Base-by-base conservation (phyloP, 2,113 vertebrate genomes). In the Triplophysa siluroides region DNA sequence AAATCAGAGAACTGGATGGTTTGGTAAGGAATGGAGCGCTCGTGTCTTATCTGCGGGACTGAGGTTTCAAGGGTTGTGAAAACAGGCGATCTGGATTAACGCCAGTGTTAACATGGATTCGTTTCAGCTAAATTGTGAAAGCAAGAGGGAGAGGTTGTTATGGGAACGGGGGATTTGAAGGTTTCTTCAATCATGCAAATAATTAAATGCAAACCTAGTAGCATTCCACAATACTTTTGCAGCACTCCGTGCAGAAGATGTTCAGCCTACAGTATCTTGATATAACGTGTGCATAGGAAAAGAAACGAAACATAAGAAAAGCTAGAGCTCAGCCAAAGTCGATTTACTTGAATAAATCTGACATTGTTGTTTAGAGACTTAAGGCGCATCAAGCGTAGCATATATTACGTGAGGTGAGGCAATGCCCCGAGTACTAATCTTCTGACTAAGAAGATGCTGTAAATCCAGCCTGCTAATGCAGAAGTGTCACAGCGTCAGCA, bases 401-500 rank as follows among this genome's bases (percentile, higher is more conserved):
- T 50, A 52, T 43, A 47, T 38, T 16, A 58, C 56, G 43, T 60
- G 66, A 71, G 43, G 54, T 71, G 62, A 83, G 60, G 18, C 72
- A 74, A 71, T 79, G 77, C 58, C n/a, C 18, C 63, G 65, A 38
- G 79, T 85, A 79, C 80, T 87, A 80, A 89, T 77, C 81, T 70
- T 54, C 41, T 8, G 79, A 84, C 78, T 85, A 79, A 70, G 69
- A 65, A 80, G 79, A 81, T 45, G 78, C 58, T 70, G 63, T 70
- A 76, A 69, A 77, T 88, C 86, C 92, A 88, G 88, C 88, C 87
- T 82, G 81, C 81, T 92, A 90, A 91, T 89, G 84, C 90, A 79
- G 23, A 72, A 84, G 81, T 69, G 81, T 85, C 82, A 79, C 79
- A 41, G 21, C 76, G 81, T 92, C 92, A 91, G 92, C 90, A 88